Evolutionary conservation across 2,113 vertebrate species (phyloP).

Genomic region (Sisor rabdophorus): DNA sequence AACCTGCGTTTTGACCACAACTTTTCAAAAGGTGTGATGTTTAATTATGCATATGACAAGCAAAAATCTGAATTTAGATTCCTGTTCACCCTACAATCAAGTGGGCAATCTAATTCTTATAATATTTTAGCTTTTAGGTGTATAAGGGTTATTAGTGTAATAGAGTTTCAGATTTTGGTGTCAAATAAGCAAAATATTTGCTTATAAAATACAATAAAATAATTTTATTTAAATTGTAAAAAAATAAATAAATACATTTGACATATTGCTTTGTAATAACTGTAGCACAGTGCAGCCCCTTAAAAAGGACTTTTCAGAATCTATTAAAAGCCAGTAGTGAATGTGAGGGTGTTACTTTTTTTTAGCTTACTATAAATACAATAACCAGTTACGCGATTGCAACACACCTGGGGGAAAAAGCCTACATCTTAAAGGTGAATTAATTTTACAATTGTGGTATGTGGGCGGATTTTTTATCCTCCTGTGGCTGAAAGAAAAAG

Average conservation of each 20-base stretch:
- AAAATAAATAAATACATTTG: no score
- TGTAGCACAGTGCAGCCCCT: neutral
- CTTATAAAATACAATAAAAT: no score
- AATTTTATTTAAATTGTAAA: no score
- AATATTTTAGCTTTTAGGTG: neutral
- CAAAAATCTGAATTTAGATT: no score
- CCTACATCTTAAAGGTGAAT: neutral
- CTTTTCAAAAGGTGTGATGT: no score
- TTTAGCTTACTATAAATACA: slow-evolving; percentile 13
- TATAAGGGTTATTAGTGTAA: no score
- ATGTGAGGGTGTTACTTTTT: neutral
- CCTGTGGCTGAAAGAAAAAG: neutral
- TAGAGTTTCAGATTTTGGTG: neutral
- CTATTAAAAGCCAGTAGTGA: neutral
- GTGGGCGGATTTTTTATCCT: neutral
- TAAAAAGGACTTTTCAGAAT: neutral
- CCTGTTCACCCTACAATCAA: no score
- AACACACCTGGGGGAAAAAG: neutral
- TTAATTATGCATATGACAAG: no score
- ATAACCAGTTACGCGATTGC: neutral
- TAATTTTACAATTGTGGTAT: neutral
- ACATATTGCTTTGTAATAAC: neutral
- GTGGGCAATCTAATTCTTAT: no score
- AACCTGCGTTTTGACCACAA: no score
- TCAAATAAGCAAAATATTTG: neutral